Evolutionary conservation across 2,797 vertebrate species (phyloP), one percentile per base, ranked within the genome.

Genomic region (Hybognathus amarus): DNA sequence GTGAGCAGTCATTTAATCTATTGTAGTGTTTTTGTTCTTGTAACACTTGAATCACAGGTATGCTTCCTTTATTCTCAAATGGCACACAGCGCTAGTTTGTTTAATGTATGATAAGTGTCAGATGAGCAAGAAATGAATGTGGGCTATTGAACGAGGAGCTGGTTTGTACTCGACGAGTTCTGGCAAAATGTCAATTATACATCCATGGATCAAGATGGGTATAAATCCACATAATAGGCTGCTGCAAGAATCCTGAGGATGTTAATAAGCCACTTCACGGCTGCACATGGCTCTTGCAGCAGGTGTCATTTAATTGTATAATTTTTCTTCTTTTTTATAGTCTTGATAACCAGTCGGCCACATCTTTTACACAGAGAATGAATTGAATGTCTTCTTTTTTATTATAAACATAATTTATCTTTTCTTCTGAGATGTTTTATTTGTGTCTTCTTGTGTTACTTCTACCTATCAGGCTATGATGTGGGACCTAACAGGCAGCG

Each of bases 401-500:
- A 42, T 5, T 45, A 9, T 30, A 40, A 64, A 63, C 76, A 33
- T 10, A 11, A 33, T 33, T 22, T 24, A 68, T 24, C 2, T 24
- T 18, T 66, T 63, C 12, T 69, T 56, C 8, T n/a, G 11, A 66
- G 11, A 30, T 63, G 27, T 61, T 17, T 80, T 30, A 20, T 67
- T 59, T 12, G 11, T 61, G 56, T 61, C 24, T 61, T 61, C 13
- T 47, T 47, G 38, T 92, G 27, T 86, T 38, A 83, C 22, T 87
- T 59, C 17, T 83, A 36, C 79, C 3, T 85, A 81, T 61, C 91
- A 95, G 93, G 87, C 88, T 87, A 84, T 91, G 88, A 90, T 88
- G 78, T 89, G 90, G 83, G 91, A 90, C 1, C 88, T 92, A 88
- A 77, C 87, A 13, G 94, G 91, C 87, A 91, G 93, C 67, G 95